Conservation (phyloP, 1,140 invertebrate genomes). For the Drosophila grimshawi region DNA sequence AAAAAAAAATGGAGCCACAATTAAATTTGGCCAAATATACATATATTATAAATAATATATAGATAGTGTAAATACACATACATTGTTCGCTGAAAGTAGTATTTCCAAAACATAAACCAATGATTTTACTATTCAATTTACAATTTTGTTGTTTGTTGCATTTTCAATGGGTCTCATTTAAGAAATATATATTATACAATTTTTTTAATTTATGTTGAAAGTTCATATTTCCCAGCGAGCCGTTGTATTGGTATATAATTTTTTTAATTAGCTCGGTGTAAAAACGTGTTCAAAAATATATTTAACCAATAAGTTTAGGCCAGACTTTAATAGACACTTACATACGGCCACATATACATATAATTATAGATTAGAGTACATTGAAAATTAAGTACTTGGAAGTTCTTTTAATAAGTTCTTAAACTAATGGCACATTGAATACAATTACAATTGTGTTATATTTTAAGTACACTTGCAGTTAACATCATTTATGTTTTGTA, state of each 20-base stretch:
- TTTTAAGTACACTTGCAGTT: conserved; percentile 52
- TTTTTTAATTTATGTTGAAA: background rate
- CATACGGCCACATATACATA: conserved; percentile 2
- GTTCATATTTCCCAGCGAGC: too few species aligned
- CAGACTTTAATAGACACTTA: background rate
- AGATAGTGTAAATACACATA: background rate
- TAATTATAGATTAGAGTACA: background rate
- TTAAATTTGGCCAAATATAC: background rate
- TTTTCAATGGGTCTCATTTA: too few species aligned
- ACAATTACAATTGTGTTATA: conserved; percentile 57
- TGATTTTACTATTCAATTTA: too few species aligned
- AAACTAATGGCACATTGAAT: conserved; percentile 79
- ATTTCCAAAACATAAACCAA: too few species aligned
- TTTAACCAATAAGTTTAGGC: background rate
- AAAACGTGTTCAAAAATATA: too few species aligned
- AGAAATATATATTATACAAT: background rate
- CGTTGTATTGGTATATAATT: too few species aligned
- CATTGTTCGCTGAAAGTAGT: background rate
- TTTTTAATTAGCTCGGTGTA: too few species aligned
- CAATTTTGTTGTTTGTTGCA: too few species aligned
- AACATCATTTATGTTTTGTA: background rate
- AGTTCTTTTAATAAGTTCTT: conserved; percentile 45
- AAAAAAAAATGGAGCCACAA: conserved; percentile 22
- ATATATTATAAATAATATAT: conserved; percentile 5
- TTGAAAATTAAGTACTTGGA: conserved; percentile 46